phyloP scores from a whole-genome alignment of 2,797 vertebrate species.

The Benthosema pterotum region DNA sequence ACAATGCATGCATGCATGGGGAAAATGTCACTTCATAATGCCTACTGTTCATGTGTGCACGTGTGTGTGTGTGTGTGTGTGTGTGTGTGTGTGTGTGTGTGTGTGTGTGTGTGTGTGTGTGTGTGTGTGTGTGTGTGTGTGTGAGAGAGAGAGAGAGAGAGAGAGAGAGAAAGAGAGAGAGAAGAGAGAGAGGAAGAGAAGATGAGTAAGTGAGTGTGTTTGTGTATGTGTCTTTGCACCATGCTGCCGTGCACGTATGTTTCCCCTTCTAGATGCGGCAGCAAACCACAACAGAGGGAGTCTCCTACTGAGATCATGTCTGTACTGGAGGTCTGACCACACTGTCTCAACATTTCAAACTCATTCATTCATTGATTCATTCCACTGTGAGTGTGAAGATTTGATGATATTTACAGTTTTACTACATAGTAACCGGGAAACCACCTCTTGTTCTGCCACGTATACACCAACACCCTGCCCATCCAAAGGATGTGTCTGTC shows the following conservation, averaged over 20 bases:
- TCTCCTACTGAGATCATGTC: constrained; percentile 66
- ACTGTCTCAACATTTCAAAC: constrained; percentile 20
- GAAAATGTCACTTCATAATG: constrained; percentile 37
- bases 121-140: constrained; percentile 16
- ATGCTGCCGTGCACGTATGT: constrained; percentile 10
- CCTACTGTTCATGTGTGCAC: not conserved
- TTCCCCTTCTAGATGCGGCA: constrained; percentile 37
- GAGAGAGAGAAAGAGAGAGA: too few species aligned
- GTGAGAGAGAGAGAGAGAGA: constrained; percentile 16
- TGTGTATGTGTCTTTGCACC: constrained; percentile 13
- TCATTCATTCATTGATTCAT: not conserved
- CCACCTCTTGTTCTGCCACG: too few species aligned
- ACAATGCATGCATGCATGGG: constrained; percentile 1
- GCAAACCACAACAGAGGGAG: constrained; percentile 51
- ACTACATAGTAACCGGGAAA: not conserved
- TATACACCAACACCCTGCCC: too few species aligned
- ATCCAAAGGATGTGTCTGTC: too few species aligned
- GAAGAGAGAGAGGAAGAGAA: too few species aligned
- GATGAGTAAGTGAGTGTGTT: constrained; percentile 7
- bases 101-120: constrained; percentile 7
- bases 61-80: constrained; percentile 26
- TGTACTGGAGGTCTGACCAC: constrained; percentile 43
- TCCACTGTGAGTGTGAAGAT: not conserved
- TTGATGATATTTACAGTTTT: not conserved
- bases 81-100: not conserved